Base-by-base conservation (phyloP, 2,888 invertebrate genomes). In the Tetanocera ferruginea region DNA sequence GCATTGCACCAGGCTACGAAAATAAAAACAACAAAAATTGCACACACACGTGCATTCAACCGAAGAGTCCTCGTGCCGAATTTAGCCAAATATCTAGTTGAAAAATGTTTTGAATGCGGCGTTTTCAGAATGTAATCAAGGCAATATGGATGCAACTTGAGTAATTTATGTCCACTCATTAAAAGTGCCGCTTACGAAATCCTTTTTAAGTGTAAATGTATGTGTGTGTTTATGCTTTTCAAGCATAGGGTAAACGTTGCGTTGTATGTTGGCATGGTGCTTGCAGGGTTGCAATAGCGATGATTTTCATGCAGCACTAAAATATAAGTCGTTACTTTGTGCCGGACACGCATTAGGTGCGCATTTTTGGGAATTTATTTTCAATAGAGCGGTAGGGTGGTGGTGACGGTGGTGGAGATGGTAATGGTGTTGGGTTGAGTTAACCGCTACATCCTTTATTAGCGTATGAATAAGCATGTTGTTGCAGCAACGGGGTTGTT, bases 101-200 rank as follows among this genome's bases (percentile, higher is more conserved):
- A 43, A 43, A 43, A 43, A 43, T 43, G 43, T 43, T 43, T 43
- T 43, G 43, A 43, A 43, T 43, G 43, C 43, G 11, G 11, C 43
- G 11, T 43, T 43, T 43, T 14, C 6, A 43, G 43, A 64, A 64
- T 64, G 64, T 64, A 64, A 64, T 64, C n/a, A 55, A 67, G 37
- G 60, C 75, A 66, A 43, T 67, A 51, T 52, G 66, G n/a, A 55
- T 23, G 52, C n/a, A 34, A 31, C 66, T 75, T 25, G 55, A 67
- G 75, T 75, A 75, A 75, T 75, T 75, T 75, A 66, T 75, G 34
- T 66, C 52, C 67, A 49, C 55, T 75, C 75, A 75, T 75, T 75
- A 55, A 25, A 55, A 52, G 62, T 25, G 57, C 17, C 43, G 57
- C 25, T 62, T n/a, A 25, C 73, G 69, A 25, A 51, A 69, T 67